These are phyloP conservation scores for Patella pellucida DNA, from an alignment of 2,888 invertebrate genomes.

Conservation along the genomic window DNA sequence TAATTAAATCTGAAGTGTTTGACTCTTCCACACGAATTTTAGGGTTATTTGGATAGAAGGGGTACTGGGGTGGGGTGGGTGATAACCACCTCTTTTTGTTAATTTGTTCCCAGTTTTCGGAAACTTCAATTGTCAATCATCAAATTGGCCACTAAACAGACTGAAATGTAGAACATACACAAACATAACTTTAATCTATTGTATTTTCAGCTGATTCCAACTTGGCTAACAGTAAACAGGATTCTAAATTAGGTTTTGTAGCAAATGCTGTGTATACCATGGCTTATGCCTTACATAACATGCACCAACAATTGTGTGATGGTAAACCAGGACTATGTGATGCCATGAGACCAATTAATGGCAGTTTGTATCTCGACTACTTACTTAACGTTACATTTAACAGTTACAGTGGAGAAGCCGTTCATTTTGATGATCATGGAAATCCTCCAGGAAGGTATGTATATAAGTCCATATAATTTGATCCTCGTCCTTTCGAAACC, in stretches of 20 bases:
- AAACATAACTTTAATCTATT: background rate
- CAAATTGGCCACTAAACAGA: too few relatives aligned
- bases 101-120: too few relatives aligned
- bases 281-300: constrained; percentile 81
- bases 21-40: too few relatives aligned
- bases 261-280: constrained; percentile 84
- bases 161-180: too few relatives aligned
- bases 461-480: background rate
- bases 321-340: constrained; percentile 75
- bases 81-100: too few relatives aligned
- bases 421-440: constrained; percentile 82
- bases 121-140: too few relatives aligned
- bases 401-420: constrained; percentile 75
- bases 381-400: constrained; percentile 81
- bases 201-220: constrained; percentile 75
- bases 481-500: too few relatives aligned
- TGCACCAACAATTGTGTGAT: constrained; percentile 78
- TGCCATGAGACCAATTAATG: constrained; percentile 81
- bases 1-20: too few relatives aligned
- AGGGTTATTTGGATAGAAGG: too few relatives aligned
- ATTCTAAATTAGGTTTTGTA: constrained; percentile 85
- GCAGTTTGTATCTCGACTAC: constrained; percentile 78
- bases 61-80: too few relatives aligned
- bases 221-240: constrained; percentile 73
- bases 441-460: constrained; percentile 83